A percentile compares a stretch with the other conserved stretches of the same genome.
These are phyloP conservation scores for Conopomorpha cramerella DNA, from an alignment of 1,140 invertebrate species.

Conservation along the genomic window DNA sequence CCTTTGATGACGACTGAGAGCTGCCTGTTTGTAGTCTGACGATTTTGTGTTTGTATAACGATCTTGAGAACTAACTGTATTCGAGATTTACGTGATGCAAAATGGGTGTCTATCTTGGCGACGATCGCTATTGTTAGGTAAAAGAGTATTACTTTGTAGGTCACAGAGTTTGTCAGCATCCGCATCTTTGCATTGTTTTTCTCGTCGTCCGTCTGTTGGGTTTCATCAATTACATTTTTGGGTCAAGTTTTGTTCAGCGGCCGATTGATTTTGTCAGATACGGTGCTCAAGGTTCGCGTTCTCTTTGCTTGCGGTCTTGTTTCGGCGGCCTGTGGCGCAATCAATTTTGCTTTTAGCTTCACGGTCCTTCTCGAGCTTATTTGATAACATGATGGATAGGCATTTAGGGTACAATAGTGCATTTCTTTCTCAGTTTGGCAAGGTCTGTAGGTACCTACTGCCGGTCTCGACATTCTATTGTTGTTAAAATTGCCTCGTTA, in stretches of 20 bases:
- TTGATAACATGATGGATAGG: conserved; percentile 48
- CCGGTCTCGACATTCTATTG: not conserved
- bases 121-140: too few species aligned
- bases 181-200: too few species aligned
- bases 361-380: conserved; percentile 44
- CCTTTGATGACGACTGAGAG: too few species aligned
- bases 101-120: too few species aligned
- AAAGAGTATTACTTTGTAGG: too few species aligned
- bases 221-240: conserved; percentile 52
- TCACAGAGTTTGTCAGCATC: too few species aligned
- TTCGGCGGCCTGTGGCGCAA: conserved; percentile 51
- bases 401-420: conserved; percentile 28
- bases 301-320: conserved; percentile 59
- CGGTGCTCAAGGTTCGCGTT: conserved; percentile 52
- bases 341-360: conserved; percentile 46
- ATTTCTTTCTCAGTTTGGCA: conserved; percentile 10
- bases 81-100: too few species aligned
- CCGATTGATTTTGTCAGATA: conserved; percentile 60
- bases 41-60: too few species aligned
- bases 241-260: conserved; percentile 52
- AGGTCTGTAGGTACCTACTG: not conserved
- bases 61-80: too few species aligned
- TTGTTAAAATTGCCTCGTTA: not conserved
- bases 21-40: too few species aligned
- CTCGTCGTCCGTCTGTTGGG: too few species aligned